A percentile compares a stretch with the other conserved stretches of the same genome.
Conservation (phyloP, 2,113 vertebrate species). For the Vidua chalybeata region DNA sequence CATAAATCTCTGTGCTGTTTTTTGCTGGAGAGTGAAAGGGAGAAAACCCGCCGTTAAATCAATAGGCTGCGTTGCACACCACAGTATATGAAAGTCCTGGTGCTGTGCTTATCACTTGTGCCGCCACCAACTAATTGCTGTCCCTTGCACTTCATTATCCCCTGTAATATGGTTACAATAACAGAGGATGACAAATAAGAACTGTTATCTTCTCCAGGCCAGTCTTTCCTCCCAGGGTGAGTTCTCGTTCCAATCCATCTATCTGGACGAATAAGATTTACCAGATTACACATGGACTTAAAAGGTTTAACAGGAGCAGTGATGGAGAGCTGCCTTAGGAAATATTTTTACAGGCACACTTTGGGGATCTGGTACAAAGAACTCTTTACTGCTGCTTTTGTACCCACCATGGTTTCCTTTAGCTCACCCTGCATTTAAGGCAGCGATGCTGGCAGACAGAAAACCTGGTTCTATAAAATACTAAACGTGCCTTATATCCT, state of each 20-base stretch:
- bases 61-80: conserved; percentile 57
- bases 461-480: not conserved
- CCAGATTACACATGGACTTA: conserved; percentile 13
- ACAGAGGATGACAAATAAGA: conserved; percentile 44
- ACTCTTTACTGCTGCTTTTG: conserved; percentile 18
- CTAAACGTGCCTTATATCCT: not conserved
- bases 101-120: conserved; percentile 29
- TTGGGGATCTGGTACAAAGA: conserved; percentile 41
- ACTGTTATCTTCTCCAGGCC: not conserved
- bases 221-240: not conserved
- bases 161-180: conserved; percentile 38
- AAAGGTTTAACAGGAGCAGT: not conserved
- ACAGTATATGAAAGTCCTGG: not conserved
- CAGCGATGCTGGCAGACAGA: not conserved
- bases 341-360: conserved; percentile 25
- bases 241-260: not conserved
- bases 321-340: conserved; percentile 36
- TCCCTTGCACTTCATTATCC: conserved; percentile 57
- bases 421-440: not conserved
- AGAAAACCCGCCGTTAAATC: conserved; percentile 29
- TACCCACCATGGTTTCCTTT: not conserved
- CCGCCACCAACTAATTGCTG: conserved; percentile 61
- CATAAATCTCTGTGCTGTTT: conserved; percentile 57
- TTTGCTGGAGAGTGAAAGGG: not conserved
- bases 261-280: not conserved